These are phyloP conservation scores for Rallus crepitans DNA, from an alignment of 2,797 vertebrate genomes.

Conservation along the genomic window DNA sequence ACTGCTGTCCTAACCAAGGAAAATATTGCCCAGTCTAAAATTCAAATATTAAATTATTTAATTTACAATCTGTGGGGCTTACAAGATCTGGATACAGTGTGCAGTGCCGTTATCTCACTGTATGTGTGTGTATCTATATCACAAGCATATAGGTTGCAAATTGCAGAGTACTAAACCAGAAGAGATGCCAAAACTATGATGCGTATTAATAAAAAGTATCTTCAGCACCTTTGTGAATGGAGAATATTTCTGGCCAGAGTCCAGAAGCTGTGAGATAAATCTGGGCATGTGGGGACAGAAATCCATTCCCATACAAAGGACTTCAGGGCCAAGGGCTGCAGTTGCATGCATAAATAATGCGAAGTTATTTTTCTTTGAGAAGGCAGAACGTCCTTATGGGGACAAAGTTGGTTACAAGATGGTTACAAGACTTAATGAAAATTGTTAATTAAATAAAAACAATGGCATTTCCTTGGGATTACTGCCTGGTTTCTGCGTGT, in stretches of 20 bases:
- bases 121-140: not conserved
- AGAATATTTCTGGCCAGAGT: not conserved
- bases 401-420: not conserved
- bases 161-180: not conserved
- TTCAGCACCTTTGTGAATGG: not conserved
- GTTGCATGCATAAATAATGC: not conserved
- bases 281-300: not conserved
- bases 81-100: not conserved
- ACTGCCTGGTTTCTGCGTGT: not conserved
- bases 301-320: not conserved
- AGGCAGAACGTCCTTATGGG: not conserved
- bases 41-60: slow-evolving; percentile 82
- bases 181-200: not conserved
- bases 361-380: slow-evolving; percentile 6
- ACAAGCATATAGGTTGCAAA: not conserved
- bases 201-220: not conserved
- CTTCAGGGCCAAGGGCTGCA: not conserved
- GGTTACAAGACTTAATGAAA: slow-evolving; percentile 8
- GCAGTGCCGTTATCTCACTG: not conserved
- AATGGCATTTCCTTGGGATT: slow-evolving; percentile 20
- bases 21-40: slow-evolving; percentile 78
- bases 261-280: not conserved
- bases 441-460: slow-evolving; percentile 24
- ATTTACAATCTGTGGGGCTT: slow-evolving; percentile 35
- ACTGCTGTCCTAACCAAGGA: slow-evolving; percentile 77